phyloP scores from a whole-genome alignment of 2,797 vertebrate species.

The Lacerta viridis region DNA sequence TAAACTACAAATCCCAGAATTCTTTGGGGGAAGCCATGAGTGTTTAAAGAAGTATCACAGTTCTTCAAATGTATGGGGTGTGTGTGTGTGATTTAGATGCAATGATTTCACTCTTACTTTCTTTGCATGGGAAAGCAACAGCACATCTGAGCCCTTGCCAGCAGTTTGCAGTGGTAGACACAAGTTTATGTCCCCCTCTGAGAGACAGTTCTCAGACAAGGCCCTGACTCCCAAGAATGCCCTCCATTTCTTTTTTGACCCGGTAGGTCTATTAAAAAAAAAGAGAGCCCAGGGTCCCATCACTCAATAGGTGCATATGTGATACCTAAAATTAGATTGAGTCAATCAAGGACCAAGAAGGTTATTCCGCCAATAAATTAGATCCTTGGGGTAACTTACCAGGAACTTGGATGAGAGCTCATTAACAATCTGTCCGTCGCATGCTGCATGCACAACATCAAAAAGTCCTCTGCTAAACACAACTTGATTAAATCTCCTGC shows the following conservation, averaged over 20 bases:
- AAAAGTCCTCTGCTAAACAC: constrained; percentile 51
- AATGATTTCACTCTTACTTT: no score
- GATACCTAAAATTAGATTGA: constrained; percentile 30
- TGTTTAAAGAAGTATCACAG: no score
- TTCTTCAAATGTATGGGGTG: no score
- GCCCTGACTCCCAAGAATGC: background rate
- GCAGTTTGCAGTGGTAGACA: background rate
- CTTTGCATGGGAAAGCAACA: background rate
- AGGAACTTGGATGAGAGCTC: constrained; percentile 57
- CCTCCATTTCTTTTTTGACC: background rate
- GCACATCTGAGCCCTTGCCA: no score
- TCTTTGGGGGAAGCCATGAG: no score
- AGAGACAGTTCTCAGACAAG: background rate
- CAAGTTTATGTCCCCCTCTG: background rate
- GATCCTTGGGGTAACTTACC: constrained; percentile 54
- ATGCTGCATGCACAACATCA: constrained; percentile 43
- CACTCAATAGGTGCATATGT: background rate
- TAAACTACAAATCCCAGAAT: no score
- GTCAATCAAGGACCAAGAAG: constrained; percentile 55
- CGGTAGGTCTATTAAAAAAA: no score
- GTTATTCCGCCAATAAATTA: constrained; percentile 56
- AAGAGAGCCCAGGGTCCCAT: background rate
- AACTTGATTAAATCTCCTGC: constrained; percentile 49
- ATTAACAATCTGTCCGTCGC: constrained; percentile 60
- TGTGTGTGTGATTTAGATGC: no score